phyloP scores from a whole-genome alignment of 1,140 invertebrate genomes.

The Schlechtendalia chinensis region DNA sequence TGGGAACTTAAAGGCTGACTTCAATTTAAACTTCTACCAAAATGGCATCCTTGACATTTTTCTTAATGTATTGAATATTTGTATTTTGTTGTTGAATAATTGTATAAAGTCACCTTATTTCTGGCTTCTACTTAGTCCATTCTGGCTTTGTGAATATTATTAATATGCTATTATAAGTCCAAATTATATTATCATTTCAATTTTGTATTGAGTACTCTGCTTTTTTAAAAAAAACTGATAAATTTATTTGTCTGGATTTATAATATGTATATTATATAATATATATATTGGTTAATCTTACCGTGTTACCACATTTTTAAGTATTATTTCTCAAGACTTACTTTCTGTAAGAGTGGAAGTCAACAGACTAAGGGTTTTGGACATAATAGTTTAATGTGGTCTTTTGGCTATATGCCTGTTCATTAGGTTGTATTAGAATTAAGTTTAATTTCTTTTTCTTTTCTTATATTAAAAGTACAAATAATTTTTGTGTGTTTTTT shows the following conservation, averaged over 20 bases:
- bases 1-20: background rate
- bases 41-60: slow-evolving; percentile 16
- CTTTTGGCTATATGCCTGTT: slow-evolving; percentile 11
- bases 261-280: no score
- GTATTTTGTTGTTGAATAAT: slow-evolving; percentile 27
- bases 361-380: background rate
- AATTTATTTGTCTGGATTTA: background rate
- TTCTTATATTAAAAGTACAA: slow-evolving; percentile 15
- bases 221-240: background rate
- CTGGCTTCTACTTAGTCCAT: slow-evolving; percentile 32
- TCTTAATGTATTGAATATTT: slow-evolving; percentile 2
- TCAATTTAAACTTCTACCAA: background rate
- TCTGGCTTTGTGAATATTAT: slow-evolving; percentile 26
- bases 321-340: slow-evolving; percentile 16
- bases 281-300: background rate
- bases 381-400: slow-evolving; percentile 25
- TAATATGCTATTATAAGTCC: background rate
- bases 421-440: slow-evolving; percentile 39
- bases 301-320: slow-evolving; percentile 16
- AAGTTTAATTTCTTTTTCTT: slow-evolving; percentile 17
- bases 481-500: slow-evolving; percentile 27
- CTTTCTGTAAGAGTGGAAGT: background rate
- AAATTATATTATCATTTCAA: background rate
- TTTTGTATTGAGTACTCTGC: background rate
- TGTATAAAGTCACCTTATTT: slow-evolving; percentile 12